Evolutionary conservation across 2,888 invertebrate species (phyloP).

Genomic region (Tipula lateralis): DNA sequence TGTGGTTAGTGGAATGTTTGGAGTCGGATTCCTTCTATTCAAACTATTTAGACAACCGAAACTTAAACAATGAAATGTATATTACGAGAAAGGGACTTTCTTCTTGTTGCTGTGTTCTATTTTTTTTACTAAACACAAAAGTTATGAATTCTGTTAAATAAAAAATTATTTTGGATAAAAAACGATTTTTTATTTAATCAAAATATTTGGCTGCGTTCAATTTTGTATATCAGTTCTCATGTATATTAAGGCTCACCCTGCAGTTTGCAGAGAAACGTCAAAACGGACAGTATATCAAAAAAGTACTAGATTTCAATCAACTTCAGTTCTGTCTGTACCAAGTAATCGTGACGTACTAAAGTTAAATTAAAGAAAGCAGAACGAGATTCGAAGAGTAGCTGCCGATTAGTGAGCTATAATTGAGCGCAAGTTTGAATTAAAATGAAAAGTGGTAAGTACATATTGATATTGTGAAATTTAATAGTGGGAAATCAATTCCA

Average conservation of each 20-base stretch:
- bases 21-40: not conserved
- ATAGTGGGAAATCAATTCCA: too few relatives aligned
- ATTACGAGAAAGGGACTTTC: not conserved
- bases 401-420: too few relatives aligned
- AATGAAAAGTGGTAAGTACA: too few relatives aligned
- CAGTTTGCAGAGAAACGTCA: not conserved
- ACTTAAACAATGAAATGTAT: not conserved
- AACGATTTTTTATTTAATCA: not conserved
- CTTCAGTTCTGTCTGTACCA: too few relatives aligned
- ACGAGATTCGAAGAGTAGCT: too few relatives aligned
- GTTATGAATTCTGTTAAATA: constrained; percentile 11
- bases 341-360: too few relatives aligned
- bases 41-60: not conserved
- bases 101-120: not conserved
- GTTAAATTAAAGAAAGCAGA: too few relatives aligned
- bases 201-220: not conserved
- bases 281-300: not conserved
- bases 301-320: not conserved
- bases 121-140: not conserved
- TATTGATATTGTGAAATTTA: too few relatives aligned
- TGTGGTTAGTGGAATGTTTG: not conserved
- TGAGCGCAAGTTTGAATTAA: too few relatives aligned
- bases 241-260: not conserved
- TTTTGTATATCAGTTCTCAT: not conserved
- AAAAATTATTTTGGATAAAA: not conserved